Percentiles rank a stretch among this genome's conserved stretches.
Conservation (phyloP, 2,888 invertebrate genomes). For the Schizotus pectinicornis region DNA sequence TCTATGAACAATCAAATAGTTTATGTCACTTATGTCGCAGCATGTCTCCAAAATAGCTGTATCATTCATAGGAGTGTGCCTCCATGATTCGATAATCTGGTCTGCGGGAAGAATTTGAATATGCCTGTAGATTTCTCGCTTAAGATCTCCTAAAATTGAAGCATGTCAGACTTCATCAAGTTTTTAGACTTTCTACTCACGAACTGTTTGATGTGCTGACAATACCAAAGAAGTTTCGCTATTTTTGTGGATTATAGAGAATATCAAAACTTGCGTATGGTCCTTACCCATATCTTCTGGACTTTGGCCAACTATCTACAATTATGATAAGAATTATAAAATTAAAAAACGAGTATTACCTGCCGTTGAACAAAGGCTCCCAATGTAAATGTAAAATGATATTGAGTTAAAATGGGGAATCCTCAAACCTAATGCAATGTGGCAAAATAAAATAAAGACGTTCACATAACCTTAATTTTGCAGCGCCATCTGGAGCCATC, state of each 20-base stretch:
- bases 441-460: no score
- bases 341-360: no score
- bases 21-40: conserved; percentile 16
- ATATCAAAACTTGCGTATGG: neutral
- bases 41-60: conserved; percentile 32
- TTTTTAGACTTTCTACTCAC: neutral
- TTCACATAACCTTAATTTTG: no score
- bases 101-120: conserved; percentile 32
- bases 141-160: conserved; percentile 14
- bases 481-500: no score
- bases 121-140: conserved; percentile 22
- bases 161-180: neutral
- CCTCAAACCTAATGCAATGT: no score
- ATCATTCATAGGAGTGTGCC: conserved; percentile 31
- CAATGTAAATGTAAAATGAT: no score
- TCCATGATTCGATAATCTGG: conserved; percentile 39
- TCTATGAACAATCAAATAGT: conserved; percentile 31
- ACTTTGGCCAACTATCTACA: no score
- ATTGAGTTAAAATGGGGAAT: no score
- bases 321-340: no score
- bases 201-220: neutral
- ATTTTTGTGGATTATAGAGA: neutral
- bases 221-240: neutral
- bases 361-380: no score
- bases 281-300: no score